A percentile compares a stretch with the other conserved stretches of the same genome.
phyloP scores from a whole-genome alignment of 64 coral and sea anemone species.

The Pachyseris speciosa region DNA sequence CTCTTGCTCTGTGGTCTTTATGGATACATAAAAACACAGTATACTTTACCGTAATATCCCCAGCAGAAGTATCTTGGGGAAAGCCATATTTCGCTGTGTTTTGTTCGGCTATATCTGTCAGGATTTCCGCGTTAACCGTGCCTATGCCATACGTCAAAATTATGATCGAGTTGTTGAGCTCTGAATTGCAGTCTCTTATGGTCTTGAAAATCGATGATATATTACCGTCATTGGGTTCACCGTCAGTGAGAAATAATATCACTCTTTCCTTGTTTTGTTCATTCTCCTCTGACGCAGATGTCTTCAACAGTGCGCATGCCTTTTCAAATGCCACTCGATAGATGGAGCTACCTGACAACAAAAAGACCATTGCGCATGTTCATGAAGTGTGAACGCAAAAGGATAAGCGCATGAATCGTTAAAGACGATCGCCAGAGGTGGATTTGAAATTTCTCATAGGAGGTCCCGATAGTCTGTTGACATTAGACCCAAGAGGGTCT shows the following conservation, averaged over 20 bases:
- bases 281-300: not conserved
- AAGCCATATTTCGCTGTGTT: slow-evolving; percentile 8
- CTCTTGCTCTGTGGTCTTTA: no score
- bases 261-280: not conserved
- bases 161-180: not conserved
- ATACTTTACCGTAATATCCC: not conserved
- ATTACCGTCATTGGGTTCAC: not conserved
- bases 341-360: not conserved
- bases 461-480: no score
- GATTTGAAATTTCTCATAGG: no score
- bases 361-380: no score
- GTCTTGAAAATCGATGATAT: not conserved
- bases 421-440: no score
- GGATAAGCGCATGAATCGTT: no score
- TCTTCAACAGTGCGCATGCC: not conserved
- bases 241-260: slow-evolving; percentile 27
- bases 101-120: not conserved
- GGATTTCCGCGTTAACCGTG: not conserved
- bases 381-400: no score
- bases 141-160: slow-evolving; percentile 10
- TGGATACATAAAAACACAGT: no score
- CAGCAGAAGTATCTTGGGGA: not conserved
- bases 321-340: not conserved
- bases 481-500: no score
- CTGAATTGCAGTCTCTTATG: not conserved